phyloP scores from a whole-genome alignment of 2,888 invertebrate species.

The Himalopsyche japonica region DNA sequence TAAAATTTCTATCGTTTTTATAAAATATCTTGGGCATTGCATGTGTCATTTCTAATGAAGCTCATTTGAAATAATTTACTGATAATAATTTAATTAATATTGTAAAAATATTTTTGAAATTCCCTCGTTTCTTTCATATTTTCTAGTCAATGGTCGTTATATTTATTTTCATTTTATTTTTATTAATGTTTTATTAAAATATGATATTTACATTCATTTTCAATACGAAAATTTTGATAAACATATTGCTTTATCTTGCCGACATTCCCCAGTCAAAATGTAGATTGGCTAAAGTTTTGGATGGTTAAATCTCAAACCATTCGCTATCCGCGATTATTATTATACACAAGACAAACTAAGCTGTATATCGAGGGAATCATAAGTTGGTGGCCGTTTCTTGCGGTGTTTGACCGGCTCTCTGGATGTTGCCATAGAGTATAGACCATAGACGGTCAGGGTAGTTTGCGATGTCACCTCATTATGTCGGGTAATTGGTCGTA shows the following conservation, averaged over 20 bases:
- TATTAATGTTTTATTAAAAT: no score
- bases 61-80: no score
- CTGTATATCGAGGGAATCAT: not conserved
- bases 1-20: no score
- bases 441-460: constrained; percentile 23
- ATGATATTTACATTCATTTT: no score
- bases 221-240: not conserved
- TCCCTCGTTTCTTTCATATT: no score
- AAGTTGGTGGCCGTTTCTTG: not conserved
- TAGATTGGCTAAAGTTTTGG: not conserved
- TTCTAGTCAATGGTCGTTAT: no score
- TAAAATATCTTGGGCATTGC: no score
- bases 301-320: not conserved
- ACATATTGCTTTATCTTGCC: not conserved
- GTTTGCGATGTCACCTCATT: constrained; percentile 22
- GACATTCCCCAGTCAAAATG: not conserved
- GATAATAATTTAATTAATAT: no score
- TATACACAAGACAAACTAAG: not conserved
- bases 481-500: constrained; percentile 36
- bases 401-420: not conserved
- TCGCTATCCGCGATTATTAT: not conserved
- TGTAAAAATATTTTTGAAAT: no score
- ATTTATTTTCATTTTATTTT: no score
- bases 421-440: not conserved
- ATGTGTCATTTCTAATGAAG: no score